Evolutionary conservation across 2,888 invertebrate species (phyloP).

Genomic region (Chalcis sispes): DNA sequence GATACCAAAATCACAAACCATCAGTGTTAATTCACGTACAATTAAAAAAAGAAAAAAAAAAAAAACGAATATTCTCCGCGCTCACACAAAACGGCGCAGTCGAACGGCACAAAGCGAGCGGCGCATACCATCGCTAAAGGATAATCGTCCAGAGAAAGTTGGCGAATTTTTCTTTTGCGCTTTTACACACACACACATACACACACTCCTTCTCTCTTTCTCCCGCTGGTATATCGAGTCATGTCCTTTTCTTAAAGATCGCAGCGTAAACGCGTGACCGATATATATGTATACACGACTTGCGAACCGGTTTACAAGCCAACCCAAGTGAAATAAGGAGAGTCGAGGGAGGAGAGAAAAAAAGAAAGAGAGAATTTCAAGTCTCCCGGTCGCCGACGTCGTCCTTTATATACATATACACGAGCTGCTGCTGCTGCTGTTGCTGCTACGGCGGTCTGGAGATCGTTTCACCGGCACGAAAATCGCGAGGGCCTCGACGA

Average conservation of each 20-base stretch:
- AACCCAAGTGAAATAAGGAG: constrained; percentile 14
- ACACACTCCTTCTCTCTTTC: constrained; percentile 12
- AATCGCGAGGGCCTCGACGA: background rate
- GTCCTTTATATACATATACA: background rate
- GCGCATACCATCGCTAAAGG: constrained; percentile 14
- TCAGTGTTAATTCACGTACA: no score
- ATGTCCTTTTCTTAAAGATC: constrained; percentile 59
- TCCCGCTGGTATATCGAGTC: constrained; percentile 41
- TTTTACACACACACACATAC: background rate
- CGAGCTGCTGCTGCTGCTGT: no score
- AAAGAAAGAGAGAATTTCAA: constrained; percentile 18
- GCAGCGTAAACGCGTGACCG: constrained; percentile 61
- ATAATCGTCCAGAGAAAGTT: constrained; percentile 48
- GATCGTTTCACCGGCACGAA: background rate
- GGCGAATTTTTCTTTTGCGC: constrained; percentile 28
- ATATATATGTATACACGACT: constrained; percentile 39
- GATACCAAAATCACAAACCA: no score
- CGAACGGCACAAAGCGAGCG: no score
- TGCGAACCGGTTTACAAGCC: constrained; percentile 63
- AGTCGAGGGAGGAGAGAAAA: constrained; percentile 25
- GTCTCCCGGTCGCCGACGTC: constrained; percentile 11
- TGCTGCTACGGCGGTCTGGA: background rate
- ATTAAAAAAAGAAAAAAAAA: no score
- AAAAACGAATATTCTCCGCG: no score
- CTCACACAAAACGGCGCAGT: no score